Base-by-base conservation (phyloP, 2,797 vertebrate genomes). In the Hipposideros larvatus region DNA sequence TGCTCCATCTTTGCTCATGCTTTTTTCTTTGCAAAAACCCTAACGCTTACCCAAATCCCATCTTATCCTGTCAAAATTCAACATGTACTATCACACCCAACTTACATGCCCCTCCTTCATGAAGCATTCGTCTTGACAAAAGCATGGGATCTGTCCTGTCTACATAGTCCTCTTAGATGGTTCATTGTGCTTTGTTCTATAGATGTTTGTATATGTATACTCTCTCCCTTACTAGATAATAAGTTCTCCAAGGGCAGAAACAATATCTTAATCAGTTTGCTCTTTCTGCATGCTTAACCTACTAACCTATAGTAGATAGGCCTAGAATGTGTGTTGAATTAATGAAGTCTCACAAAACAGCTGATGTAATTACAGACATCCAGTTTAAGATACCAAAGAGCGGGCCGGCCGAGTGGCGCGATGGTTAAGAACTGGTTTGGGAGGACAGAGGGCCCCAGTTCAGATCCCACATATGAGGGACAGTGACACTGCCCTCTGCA, bases 311-410 rank as follows among this genome's bases (percentile, higher is more conserved):
- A 57, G 31, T 48, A 82, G 51, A 66, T 8, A 59, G 65, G 48
- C 87, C 75, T 87, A 87, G 26, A 93, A 22, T 79, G 65, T 28
- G 61, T 75, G 6, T 10, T 70, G 53, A 75, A 90, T 74, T 75
- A 88, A 66, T 68, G 24, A 95, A 80, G 34, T 79, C 70, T 77
- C 75, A 87, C 66, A 87, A 91, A 95, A 95, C 7, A 80, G 24
- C 46, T 71, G 13, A 48, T 79, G 19, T 31, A 80, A 66, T 80
- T 71, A 74, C 1, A 90, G 87, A 57, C 48, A 90, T 68, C 90
- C 26, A 84, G 37, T 75, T 90, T 63, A 85, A 90, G 14, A 94
- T 75, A 48, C 34, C 79, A 89, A 90, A 87, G 48, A 92, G 37
- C 37, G 37, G 37, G 37, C 37, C 37, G 37, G 37, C 37, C 37